Conservation (phyloP, 1,140 invertebrate species). For the Drosophila tropicalis region DNA sequence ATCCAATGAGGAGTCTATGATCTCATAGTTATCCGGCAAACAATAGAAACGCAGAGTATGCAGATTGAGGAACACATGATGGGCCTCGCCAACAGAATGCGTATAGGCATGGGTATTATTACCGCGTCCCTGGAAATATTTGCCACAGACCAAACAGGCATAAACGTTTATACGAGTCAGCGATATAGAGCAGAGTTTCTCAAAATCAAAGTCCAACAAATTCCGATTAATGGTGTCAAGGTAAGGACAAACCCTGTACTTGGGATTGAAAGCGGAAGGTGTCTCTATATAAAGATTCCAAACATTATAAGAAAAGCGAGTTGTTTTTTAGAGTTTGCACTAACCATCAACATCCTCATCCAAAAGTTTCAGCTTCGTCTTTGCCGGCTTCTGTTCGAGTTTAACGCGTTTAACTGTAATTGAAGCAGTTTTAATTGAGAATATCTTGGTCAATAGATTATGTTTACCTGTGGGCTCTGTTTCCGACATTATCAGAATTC, state of each 20-base stretch:
- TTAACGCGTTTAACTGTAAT: conserved; percentile 53
- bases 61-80: conserved; percentile 99
- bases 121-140: conserved; percentile 99
- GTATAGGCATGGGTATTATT: conserved; percentile 99
- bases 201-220: conserved; percentile 99
- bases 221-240: conserved; percentile 98
- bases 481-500: conserved; percentile 44
- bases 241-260: conserved; percentile 91
- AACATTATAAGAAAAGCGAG: neutral
- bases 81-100: conserved; percentile 97
- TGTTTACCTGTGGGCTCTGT: conserved; percentile 40
- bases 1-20: conserved; percentile 99
- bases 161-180: conserved; percentile 99
- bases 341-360: conserved; percentile 74
- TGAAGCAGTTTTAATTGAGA: neutral
- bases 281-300: conserved; percentile 46
- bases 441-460: too few species aligned
- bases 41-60: conserved; percentile 99
- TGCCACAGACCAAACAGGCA: conserved; percentile 99
- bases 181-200: conserved; percentile 99
- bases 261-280: conserved; percentile 82
- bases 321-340: neutral
- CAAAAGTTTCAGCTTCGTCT: conserved; percentile 14
- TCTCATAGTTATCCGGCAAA: conserved; percentile 99
- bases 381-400: conserved; percentile 47